A percentile compares a stretch with the other conserved stretches of the same genome.
Conservation (phyloP, 2,888 invertebrate genomes). For the Axea sp. region DNA sequence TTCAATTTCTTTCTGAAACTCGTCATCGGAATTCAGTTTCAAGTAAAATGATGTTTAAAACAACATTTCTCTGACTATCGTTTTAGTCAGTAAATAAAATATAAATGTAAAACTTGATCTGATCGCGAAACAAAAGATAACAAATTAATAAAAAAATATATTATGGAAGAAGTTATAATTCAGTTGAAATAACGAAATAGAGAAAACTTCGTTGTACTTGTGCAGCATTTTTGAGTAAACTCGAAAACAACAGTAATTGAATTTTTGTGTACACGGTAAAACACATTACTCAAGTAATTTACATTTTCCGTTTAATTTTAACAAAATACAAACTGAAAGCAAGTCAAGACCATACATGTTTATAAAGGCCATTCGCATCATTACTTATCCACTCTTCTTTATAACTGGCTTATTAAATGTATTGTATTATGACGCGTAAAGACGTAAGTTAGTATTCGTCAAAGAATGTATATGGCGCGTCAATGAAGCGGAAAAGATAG, state of each 20-base stretch:
- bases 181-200: too few relatives aligned
- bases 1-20: neutral
- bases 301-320: slow-evolving; percentile 42
- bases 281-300: slow-evolving; percentile 27
- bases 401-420: slow-evolving; percentile 52
- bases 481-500: slow-evolving; percentile 62
- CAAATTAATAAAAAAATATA: too few relatives aligned
- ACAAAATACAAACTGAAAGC: slow-evolving; percentile 41
- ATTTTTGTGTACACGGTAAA: neutral
- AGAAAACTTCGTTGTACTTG: too few relatives aligned
- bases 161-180: too few relatives aligned
- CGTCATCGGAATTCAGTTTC: too few relatives aligned
- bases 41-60: too few relatives aligned
- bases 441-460: slow-evolving; percentile 53
- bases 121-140: too few relatives aligned
- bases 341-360: slow-evolving; percentile 44
- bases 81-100: too few relatives aligned
- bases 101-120: too few relatives aligned
- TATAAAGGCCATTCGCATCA: slow-evolving; percentile 49
- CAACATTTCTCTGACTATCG: too few relatives aligned
- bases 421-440: slow-evolving; percentile 44
- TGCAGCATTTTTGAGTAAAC: too few relatives aligned
- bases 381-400: slow-evolving; percentile 52
- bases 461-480: slow-evolving; percentile 50
- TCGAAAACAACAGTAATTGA: too few relatives aligned